phyloP scores from a whole-genome alignment of 2,113 vertebrate species.

The Perca fluviatilis region DNA sequence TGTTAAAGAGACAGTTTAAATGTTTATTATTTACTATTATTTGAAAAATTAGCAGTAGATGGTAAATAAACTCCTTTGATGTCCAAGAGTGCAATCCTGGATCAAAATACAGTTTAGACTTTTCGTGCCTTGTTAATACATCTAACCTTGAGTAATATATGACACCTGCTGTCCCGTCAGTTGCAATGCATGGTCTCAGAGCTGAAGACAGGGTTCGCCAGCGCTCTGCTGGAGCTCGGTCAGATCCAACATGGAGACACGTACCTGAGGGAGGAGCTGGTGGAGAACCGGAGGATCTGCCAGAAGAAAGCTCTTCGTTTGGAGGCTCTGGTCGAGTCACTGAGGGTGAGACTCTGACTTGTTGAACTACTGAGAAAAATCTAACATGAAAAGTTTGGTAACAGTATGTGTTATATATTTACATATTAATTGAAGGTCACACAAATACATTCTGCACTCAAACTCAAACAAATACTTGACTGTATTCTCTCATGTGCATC shows the following conservation, averaged over 20 bases:
- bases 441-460: neutral
- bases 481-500: neutral
- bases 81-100: neutral
- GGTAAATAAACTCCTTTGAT: neutral
- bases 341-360: constrained; percentile 71
- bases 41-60: neutral
- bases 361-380: neutral
- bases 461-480: too few species aligned
- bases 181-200: constrained; percentile 84
- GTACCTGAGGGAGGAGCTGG: constrained; percentile 81
- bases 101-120: neutral
- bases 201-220: constrained; percentile 82
- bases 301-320: constrained; percentile 78
- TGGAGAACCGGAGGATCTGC: constrained; percentile 81
- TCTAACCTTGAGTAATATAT: neutral
- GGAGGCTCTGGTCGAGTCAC: constrained; percentile 79
- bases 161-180: constrained; percentile 53
- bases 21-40: too few species aligned
- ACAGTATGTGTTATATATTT: neutral
- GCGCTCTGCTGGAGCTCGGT: constrained; percentile 81
- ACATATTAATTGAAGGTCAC: neutral
- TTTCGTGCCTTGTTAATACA: neutral
- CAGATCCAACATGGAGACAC: constrained; percentile 85
- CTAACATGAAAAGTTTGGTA: neutral
- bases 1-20: constrained; percentile 38